phyloP scores from a whole-genome alignment of 2,888 invertebrate species.

The Andrena trimmerana region DNA sequence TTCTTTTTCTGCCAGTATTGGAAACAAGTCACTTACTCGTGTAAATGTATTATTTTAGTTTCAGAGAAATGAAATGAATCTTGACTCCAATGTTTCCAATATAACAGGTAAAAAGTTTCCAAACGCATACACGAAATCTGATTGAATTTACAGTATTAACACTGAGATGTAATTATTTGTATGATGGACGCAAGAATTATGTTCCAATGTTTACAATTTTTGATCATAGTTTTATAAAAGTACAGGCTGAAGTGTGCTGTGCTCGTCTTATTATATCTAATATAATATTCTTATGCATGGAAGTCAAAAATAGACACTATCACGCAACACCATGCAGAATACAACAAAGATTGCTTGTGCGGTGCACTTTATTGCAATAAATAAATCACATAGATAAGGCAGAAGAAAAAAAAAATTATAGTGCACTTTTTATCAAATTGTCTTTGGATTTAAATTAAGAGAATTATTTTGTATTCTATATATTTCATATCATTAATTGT shows the following conservation, averaged over 20 bases:
- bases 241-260: slow-evolving; percentile 82
- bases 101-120: slow-evolving; percentile 37
- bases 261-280: slow-evolving; percentile 73
- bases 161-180: slow-evolving; percentile 64
- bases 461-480: slow-evolving; percentile 17
- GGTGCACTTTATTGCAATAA: slow-evolving; percentile 31
- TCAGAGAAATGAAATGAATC: slow-evolving; percentile 5
- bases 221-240: slow-evolving; percentile 76
- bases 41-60: not conserved
- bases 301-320: slow-evolving; percentile 73
- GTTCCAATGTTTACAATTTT: slow-evolving; percentile 66
- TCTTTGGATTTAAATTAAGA: slow-evolving; percentile 45
- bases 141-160: slow-evolving; percentile 75
- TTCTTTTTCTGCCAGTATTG: not conserved
- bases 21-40: slow-evolving; percentile 5
- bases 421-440: slow-evolving; percentile 27
- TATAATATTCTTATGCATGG: slow-evolving; percentile 75
- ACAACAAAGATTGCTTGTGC: slow-evolving; percentile 29
- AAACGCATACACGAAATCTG: slow-evolving; percentile 76
- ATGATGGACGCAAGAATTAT: slow-evolving; percentile 71
- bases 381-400: slow-evolving; percentile 25
- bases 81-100: slow-evolving; percentile 51
- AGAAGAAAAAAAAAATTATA: slow-evolving; percentile 9
- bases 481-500: slow-evolving; percentile 17
- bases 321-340: slow-evolving; percentile 68